Conservation (phyloP, 2,888 invertebrate species). For the Coleophora flavipennella region DNA sequence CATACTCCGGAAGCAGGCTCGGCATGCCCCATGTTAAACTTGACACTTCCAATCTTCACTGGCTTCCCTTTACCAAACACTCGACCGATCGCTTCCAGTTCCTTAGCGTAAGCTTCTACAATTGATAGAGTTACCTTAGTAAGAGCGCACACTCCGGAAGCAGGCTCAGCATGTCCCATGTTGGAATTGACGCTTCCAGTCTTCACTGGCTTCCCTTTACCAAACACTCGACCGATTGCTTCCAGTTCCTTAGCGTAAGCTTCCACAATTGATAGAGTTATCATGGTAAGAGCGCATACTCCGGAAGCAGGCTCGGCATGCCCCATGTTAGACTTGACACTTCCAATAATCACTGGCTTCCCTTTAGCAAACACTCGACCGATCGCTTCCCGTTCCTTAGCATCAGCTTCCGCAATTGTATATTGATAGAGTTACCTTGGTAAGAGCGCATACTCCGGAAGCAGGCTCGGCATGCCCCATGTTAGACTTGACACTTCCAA, state of each 20-base stretch:
- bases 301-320: slow-evolving; percentile 43
- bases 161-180: slow-evolving; percentile 45
- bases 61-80: slow-evolving; percentile 65
- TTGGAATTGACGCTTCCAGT: slow-evolving; percentile 58
- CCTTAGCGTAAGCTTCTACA: slow-evolving; percentile 75
- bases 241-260: slow-evolving; percentile 77
- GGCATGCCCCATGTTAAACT: slow-evolving; percentile 48
- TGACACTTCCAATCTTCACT: slow-evolving; percentile 62
- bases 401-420: slow-evolving; percentile 69
- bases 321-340: slow-evolving; percentile 51
- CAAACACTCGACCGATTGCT: slow-evolving; percentile 71
- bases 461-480: slow-evolving; percentile 46
- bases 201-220: slow-evolving; percentile 61
- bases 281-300: slow-evolving; percentile 70
- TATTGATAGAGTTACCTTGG: slow-evolving; percentile 53
- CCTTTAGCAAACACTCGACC: slow-evolving; percentile 64
- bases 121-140: slow-evolving; percentile 65
- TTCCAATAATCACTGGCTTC: slow-evolving; percentile 66
- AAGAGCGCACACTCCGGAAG: slow-evolving; percentile 58
- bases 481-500: slow-evolving; percentile 54
- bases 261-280: slow-evolving; percentile 41
- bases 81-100: slow-evolving; percentile 72
- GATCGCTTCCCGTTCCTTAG: slow-evolving; percentile 75
- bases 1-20: slow-evolving; percentile 53
- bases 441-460: slow-evolving; percentile 24